Percentiles rank a stretch among this genome's conserved stretches.
Evolutionary conservation across 1,140 invertebrate species (phyloP).

Genomic region (Leguminivora glycinivorella): DNA sequence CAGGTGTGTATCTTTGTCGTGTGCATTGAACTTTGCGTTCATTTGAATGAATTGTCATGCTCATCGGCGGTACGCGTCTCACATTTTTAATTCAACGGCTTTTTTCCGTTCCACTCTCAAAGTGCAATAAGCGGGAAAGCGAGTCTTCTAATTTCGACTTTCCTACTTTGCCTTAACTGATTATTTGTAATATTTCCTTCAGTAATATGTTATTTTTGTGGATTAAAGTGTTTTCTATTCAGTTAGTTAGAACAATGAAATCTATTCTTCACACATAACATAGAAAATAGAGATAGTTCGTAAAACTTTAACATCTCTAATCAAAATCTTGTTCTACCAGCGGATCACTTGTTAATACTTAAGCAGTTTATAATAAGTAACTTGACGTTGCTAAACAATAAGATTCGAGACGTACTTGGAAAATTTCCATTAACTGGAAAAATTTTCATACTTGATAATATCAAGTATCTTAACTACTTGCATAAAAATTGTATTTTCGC

Average conservation of each 20-base stretch:
- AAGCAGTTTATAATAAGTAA: too few species aligned
- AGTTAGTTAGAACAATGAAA: neutral
- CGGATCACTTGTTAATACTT: too few species aligned
- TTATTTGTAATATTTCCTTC: neutral
- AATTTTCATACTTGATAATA: too few species aligned
- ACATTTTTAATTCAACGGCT: conserved; percentile 7
- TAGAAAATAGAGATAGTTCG: too few species aligned
- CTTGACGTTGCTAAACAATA: too few species aligned
- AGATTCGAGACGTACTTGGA: too few species aligned
- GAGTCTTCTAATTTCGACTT: neutral
- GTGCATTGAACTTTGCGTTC: conserved; percentile 14
- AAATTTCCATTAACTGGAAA: too few species aligned
- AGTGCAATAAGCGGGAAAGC: conserved; percentile 9
- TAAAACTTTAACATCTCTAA: too few species aligned
- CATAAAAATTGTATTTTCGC: too few species aligned
- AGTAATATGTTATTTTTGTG: neutral
- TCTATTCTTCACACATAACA: too few species aligned
- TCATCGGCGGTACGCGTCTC: conserved; percentile 7
- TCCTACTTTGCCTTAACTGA: neutral
- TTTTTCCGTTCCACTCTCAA: neutral
- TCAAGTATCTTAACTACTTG: too few species aligned
- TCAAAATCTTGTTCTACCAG: too few species aligned
- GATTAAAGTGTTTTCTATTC: neutral
- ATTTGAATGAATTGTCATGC: conserved; percentile 17
- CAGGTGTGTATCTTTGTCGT: conserved; percentile 10